These are phyloP conservation scores for Lemur catta DNA, from an alignment of 2,797 vertebrate genomes.

Conservation along the genomic window DNA sequence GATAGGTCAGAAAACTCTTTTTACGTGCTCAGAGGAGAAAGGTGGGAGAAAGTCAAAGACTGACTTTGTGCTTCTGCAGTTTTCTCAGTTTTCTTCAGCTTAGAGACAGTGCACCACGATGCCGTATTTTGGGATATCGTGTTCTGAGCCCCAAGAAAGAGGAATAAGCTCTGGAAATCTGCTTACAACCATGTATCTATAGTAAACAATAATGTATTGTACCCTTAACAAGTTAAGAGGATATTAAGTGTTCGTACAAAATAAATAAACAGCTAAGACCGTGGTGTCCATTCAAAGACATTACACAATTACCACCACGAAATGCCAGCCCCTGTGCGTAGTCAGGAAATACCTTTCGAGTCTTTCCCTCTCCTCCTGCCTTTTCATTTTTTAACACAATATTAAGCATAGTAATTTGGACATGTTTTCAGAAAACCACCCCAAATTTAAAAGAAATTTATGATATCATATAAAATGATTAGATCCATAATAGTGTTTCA, in stretches of 20 bases:
- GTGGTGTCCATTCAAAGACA: too few species aligned
- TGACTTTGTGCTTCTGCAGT: neutral
- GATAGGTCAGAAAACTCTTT: neutral
- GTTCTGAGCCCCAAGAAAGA: neutral
- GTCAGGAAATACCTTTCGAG: neutral
- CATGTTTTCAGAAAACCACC: neutral
- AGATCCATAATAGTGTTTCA: neutral
- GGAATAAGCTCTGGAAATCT: neutral
- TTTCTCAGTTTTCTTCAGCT: neutral
- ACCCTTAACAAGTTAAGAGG: neutral
- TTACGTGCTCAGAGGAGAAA: neutral
- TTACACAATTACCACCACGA: too few species aligned
- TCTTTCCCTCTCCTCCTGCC: rapidly evolving
- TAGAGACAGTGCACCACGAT: neutral
- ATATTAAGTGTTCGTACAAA: neutral
- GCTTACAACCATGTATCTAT: neutral
- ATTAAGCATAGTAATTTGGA: neutral
- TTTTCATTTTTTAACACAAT: neutral
- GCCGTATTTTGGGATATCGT: neutral
- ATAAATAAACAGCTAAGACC: neutral
- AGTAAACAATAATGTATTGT: neutral
- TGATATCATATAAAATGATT: neutral
- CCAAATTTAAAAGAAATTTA: neutral
- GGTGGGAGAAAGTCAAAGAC: neutral
- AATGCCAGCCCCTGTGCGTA: neutral